Conservation (phyloP, 2,797 vertebrate species). For the Micropoecilia bifurca region DNA sequence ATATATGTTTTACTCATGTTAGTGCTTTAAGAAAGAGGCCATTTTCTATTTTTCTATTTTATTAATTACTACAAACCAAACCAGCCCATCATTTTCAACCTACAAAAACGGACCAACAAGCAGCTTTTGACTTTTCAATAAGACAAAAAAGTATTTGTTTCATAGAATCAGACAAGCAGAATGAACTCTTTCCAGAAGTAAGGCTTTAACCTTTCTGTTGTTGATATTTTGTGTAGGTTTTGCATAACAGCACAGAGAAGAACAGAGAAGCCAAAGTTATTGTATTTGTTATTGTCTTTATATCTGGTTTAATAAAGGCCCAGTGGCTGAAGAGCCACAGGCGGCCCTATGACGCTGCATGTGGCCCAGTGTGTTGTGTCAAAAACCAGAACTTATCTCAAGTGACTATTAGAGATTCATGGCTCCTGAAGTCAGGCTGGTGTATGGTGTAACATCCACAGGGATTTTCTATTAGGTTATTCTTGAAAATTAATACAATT, state of each 20-base stretch:
- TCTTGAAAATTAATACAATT: constrained; percentile 46
- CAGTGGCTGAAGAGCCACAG: not conserved
- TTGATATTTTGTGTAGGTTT: not conserved
- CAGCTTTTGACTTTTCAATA: not conserved
- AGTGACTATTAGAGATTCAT: constrained; percentile 44
- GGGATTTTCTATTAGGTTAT: constrained; percentile 43
- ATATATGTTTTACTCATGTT: too few species aligned
- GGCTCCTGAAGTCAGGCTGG: constrained; percentile 28
- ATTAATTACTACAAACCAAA: too few species aligned
- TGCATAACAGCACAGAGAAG: not conserved
- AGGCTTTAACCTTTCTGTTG: not conserved
- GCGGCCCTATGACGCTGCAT: too few species aligned
- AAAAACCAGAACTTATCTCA: constrained; percentile 19
- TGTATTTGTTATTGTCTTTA: not conserved
- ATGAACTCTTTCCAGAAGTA: not conserved
- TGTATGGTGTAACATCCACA: constrained; percentile 9
- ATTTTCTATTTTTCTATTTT: too few species aligned
- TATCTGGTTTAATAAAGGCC: not conserved
- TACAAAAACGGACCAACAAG: too few species aligned
- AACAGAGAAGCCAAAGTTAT: not conserved
- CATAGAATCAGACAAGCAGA: not conserved
- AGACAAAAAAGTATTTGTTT: not conserved
- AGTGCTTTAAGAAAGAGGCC: too few species aligned
- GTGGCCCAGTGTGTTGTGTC: not conserved
- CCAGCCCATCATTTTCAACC: too few species aligned